Base-by-base conservation (phyloP, 2,888 invertebrate genomes). In the Aphidoletes aphidimyza region DNA sequence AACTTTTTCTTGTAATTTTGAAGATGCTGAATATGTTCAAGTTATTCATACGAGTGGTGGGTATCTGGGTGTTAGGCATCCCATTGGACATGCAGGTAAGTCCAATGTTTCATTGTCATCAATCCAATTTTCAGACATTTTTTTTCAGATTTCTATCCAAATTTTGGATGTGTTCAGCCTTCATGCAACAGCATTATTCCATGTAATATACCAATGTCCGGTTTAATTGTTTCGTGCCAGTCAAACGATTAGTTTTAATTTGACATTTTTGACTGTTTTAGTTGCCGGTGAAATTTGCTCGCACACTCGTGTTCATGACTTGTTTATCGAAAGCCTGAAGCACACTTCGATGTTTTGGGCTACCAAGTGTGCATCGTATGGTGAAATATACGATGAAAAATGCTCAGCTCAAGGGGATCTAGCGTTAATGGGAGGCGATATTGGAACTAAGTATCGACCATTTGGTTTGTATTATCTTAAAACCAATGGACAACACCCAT, bases 11-110 rank as follows among this genome's bases (percentile, higher is more conserved):
- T n/a, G n/a, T n/a, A n/a, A n/a, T n/a, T 47, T 47, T 19, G 2
- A 49, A n/a, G 84, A 84, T 30, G 84, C 84, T 1, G 30, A 84
- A 9, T 84, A 84, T n/a, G 84, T 84, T 30, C 84, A 84, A 49
- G 84, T 84, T 0, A 84, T 84, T 49, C 84, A 84, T 17, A 84
- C 84, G 26, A 49, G 36, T 22, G 49, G 45, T 14, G 84, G 84
- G 34, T 34, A 36, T 3, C n/a, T 84, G 19, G 36, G 47, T n/a
- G 49, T 84, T 54, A 36, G 34, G 8, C 49, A 84, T 84, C 84
- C 84, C 8, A 84, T 84, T n/a, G 84, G 84, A 0, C 49, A 84
- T 84, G 49, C 84, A 30, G 69, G 69, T 69, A 54, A 54, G 22
- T 42, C 14, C 42, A 42, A 42, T 42, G 42, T 42, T 42, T 42